A percentile compares a stretch with the other conserved stretches of the same genome.
These are phyloP conservation scores for Lycodopsis pacificus DNA, from an alignment of 2,797 vertebrate genomes.

Conservation along the genomic window DNA sequence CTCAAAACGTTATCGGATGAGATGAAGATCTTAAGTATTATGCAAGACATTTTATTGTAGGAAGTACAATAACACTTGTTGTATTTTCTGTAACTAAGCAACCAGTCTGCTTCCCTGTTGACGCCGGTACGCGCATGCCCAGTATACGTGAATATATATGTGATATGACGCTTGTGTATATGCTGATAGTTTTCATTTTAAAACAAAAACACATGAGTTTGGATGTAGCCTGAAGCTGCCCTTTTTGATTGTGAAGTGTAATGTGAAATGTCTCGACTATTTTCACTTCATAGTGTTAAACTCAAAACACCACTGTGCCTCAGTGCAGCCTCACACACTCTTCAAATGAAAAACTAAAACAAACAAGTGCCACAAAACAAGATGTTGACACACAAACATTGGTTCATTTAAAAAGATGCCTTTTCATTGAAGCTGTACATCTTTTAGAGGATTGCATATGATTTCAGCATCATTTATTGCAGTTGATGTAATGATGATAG, in stretches of 20 bases:
- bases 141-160: not conserved
- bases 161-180: not conserved
- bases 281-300: not conserved
- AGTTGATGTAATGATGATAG: not conserved
- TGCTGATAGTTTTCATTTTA: not conserved
- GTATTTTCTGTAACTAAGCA: not conserved
- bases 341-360: not conserved
- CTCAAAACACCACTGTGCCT: not conserved
- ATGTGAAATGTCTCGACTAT: not conserved
- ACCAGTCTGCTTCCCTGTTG: not conserved
- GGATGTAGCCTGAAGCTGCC: too few species aligned
- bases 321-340: not conserved
- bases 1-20: not conserved
- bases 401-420: not conserved
- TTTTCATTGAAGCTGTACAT: not conserved
- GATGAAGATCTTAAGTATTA: not conserved
- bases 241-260: not conserved
- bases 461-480: not conserved
- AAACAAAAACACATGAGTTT: not conserved
- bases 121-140: not conserved
- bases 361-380: not conserved
- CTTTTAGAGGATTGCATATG: not conserved
- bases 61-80: not conserved
- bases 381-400: not conserved
- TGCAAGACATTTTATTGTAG: not conserved